Percentiles rank a stretch among this genome's conserved stretches.
Conservation (phyloP, 2,113 vertebrate genomes). For the Anguilla japonica region DNA sequence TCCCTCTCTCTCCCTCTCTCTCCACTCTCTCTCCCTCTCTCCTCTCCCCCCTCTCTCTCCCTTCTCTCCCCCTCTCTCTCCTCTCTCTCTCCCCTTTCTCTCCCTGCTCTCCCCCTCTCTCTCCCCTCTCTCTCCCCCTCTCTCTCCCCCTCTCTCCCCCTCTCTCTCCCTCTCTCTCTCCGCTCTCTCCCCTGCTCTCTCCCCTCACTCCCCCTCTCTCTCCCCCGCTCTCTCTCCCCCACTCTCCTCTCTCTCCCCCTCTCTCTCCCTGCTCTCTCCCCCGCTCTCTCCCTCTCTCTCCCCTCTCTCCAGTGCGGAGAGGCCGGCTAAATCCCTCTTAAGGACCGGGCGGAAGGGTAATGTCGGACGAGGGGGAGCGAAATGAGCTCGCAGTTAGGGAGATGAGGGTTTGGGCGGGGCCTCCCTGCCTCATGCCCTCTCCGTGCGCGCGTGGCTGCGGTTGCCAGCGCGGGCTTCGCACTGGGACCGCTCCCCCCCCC, state of each 20-base stretch:
- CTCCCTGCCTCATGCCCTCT: neutral
- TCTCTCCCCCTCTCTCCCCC: too few relatives aligned
- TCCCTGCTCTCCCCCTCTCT: too few relatives aligned
- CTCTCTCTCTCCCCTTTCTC: too few relatives aligned
- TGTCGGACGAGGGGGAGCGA: neutral
- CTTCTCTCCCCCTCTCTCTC: too few relatives aligned
- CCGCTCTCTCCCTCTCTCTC: neutral
- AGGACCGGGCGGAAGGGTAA: conserved; percentile 8
- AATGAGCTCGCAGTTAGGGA: neutral
- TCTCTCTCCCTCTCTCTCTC: too few relatives aligned
- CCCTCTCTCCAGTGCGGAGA: neutral
- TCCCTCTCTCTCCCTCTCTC: neutral
- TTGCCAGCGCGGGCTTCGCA: neutral
- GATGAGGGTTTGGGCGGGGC: neutral
- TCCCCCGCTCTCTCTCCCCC: too few relatives aligned
- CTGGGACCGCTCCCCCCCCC: neutral
- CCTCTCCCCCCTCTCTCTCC: too few relatives aligned
- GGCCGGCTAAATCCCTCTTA: conserved; percentile 11
- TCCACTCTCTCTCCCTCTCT: too few relatives aligned
- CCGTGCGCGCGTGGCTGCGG: neutral
- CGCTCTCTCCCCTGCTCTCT: neutral
- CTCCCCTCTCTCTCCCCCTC: too few relatives aligned
- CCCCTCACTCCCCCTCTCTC: too few relatives aligned
- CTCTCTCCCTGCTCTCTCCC: neutral
- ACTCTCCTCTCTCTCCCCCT: too few relatives aligned